Conservation (phyloP, 2,113 vertebrate genomes). For the Aspiorhynchus laticeps region DNA sequence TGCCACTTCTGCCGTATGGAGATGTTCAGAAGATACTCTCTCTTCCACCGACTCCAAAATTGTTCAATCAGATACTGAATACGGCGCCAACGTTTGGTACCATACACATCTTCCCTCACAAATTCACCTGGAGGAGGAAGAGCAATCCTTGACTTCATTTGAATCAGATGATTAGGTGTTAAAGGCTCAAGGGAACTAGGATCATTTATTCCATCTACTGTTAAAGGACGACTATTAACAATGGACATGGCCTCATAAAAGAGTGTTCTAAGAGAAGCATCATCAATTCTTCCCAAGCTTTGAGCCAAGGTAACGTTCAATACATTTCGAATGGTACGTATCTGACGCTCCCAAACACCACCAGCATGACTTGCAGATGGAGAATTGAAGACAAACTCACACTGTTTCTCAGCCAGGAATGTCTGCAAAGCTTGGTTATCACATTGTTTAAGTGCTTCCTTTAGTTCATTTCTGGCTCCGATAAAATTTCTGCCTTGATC, state of each 20-base stretch:
- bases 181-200: neutral
- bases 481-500: too few relatives aligned
- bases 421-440: too few relatives aligned
- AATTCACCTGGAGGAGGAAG: neutral
- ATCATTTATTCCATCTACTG: neutral
- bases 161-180: neutral
- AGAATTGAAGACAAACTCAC: too few relatives aligned
- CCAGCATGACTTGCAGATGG: too few relatives aligned
- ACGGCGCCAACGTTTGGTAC: neutral
- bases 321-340: neutral
- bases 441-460: too few relatives aligned
- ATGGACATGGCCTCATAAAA: neutral
- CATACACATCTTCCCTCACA: too few relatives aligned
- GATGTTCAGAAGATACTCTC: slow-evolving; percentile 30
- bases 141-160: neutral
- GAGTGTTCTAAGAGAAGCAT: neutral
- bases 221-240: neutral
- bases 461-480: too few relatives aligned
- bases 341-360: neutral
- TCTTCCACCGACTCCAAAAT: slow-evolving; percentile 19
- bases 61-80: neutral
- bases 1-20: slow-evolving; percentile 45
- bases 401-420: too few relatives aligned
- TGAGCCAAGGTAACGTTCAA: neutral
- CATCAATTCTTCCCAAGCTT: neutral